A percentile compares a stretch with the other conserved stretches of the same genome.
Conservation (phyloP, 1,140 invertebrate species). For the Oryzaephilus surinamensis region DNA sequence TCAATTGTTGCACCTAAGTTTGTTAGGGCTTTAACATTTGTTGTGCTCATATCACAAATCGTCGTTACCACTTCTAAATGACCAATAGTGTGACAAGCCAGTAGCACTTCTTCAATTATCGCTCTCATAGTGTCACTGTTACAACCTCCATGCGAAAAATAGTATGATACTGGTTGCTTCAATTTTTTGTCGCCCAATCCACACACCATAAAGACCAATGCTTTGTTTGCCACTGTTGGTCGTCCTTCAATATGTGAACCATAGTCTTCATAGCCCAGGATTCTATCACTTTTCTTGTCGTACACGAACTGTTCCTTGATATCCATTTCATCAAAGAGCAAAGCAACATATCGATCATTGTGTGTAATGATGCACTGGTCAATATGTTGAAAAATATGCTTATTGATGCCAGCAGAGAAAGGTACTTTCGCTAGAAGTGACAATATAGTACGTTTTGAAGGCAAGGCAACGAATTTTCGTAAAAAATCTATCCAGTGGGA, state of each 20-base stretch:
- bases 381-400: not conserved
- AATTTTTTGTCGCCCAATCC: constrained; percentile 8
- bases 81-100: not conserved
- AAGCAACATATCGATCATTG: constrained; percentile 8
- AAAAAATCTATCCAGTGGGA: too few relatives aligned
- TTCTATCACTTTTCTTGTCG: constrained; percentile 1
- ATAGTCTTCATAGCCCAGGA: not conserved
- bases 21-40: constrained; percentile 5
- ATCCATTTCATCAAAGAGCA: constrained; percentile 16
- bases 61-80: constrained; percentile 2
- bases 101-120: not conserved
- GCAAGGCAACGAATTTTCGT: too few relatives aligned
- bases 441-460: too few relatives aligned
- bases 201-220: constrained; percentile 7
- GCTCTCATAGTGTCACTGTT: not conserved
- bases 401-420: not conserved
- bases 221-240: constrained; percentile 6
- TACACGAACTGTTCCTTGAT: constrained; percentile 7
- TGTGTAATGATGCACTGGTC: not conserved
- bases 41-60: constrained; percentile 5
- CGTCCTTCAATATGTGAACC: not conserved
- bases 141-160: constrained; percentile 2
- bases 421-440: too few relatives aligned
- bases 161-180: constrained; percentile 12
- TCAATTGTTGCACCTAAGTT: not conserved